Evolutionary conservation across 2,797 vertebrate species (phyloP), one percentile per base, ranked within the genome.

Genomic region (Myotis pilosus): DNA sequence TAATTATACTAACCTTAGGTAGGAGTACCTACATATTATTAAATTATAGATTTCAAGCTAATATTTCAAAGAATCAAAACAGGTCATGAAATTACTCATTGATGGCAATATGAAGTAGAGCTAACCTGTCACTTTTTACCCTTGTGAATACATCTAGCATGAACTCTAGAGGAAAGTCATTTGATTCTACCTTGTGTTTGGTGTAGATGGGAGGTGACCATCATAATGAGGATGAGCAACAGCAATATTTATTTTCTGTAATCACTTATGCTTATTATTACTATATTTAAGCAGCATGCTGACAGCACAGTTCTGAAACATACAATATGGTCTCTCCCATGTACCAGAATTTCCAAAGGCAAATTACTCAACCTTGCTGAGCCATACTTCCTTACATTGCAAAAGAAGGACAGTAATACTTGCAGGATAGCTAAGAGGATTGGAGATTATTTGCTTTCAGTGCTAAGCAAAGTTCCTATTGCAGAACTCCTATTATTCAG

Each of bases 361-460:
- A 95, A 96, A 94, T 92, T 51, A 85, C 15, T 93, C 82, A 96
- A 93, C 22, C 53, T 66, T 1, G 79, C 53, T 76, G 90, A 83
- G 85, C 57, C 44, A 28, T 17, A 89, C 78, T 87, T 91, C 60
- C 88, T 69, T 91, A 94, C 83, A 83, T 17, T 94, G 47, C 93
- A 69, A 88, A 90, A 72, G 36, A 53, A 86, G 38, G 64, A 84
- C 62, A 89, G 74, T 76, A 89, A 94, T 66, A 64, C 49, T 90
- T 68, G 55, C 33, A 72, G 84, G 47, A 74, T 74, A 93, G n/a
- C 95, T 96, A 96, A 95, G 89, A 97, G 87, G 94, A 95, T 97
- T 94, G 95, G 47, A 93, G n/a, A 91, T 79, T 85, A 93, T 87
- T 93, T 95, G 89, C 49, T 95, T 97, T 95, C 47, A 33, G 19